Base-by-base conservation (phyloP, 2,113 vertebrate genomes). In the Deroptyus accipitrinus region DNA sequence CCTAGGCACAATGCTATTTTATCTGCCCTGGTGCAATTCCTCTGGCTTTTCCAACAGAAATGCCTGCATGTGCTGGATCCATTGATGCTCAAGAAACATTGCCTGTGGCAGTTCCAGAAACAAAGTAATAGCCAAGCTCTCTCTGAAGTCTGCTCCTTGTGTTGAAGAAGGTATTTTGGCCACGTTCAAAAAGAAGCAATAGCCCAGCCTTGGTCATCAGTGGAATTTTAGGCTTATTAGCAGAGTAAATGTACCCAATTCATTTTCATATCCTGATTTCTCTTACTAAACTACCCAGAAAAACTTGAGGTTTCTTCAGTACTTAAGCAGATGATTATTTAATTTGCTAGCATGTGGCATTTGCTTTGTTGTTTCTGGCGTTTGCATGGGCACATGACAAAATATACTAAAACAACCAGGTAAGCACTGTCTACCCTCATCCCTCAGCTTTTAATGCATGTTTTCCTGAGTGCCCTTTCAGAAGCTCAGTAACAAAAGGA, bases 401-500 rank as follows among this genome's bases (percentile, higher is more conserved):
- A 80, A 91, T 3, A 14, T 8, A 19, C 13, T 9, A 3, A 61
- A 79, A 44, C 30, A 80, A 25, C 7, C 9, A 52, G 13, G 12
- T 52, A n/a, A 66, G 9, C 3, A 11, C 7, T 77, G 22, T 41
- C 48, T 49, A 3, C 30, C 15, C 66, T 68, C 44, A 51, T 44
- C 52, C 80, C 49, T 69, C 61, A 51, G 42, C 52, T 95, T 90
- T 88, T 70, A 81, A n/a, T 57, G 73, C 35, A 27, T 75, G 2
- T 48, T 90, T 83, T 81, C 55, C 61, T 72, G 33, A 92, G 59
- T 46, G 20, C 41, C 46, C 78, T 85, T 75, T 75, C 80, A 84
- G 83, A 78, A 91, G 48, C 48, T 82, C 69, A 44, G 48, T 37
- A 86, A 90, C 22, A 63, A 92, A 88, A 68, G 55, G 35, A 92